Evolutionary conservation across 2,113 vertebrate species (phyloP).

Genomic region (Platanista minor): DNA sequence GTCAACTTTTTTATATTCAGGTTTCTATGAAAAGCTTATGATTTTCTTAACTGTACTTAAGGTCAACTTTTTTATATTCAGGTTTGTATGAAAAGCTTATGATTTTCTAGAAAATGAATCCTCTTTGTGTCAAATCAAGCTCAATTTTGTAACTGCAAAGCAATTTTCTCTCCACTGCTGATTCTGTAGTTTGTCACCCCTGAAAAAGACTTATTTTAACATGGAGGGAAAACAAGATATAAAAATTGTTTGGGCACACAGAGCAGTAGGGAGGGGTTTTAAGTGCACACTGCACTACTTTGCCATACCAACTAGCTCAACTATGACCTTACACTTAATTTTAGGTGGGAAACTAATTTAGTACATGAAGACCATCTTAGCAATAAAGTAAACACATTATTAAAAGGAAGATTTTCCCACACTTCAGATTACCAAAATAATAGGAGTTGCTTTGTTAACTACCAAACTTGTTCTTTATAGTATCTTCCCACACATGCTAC

Average conservation of each 20-base stretch:
- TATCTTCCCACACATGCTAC: not conserved
- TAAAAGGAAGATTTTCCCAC: not conserved
- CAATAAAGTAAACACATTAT: not conserved
- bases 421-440: not conserved
- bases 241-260: not conserved
- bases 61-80: not conserved
- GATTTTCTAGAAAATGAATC: constrained; percentile 24
- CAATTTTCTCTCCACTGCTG: constrained; percentile 24
- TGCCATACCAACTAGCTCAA: constrained; percentile 32
- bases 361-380: not conserved
- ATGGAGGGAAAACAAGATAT: not conserved
- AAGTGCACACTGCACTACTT: not conserved
- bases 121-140: not conserved
- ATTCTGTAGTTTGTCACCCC: constrained; percentile 11
- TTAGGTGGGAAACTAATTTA: not conserved
- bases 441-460: not conserved
- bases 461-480: not conserved
- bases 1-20: not conserved
- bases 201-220: constrained; percentile 33
- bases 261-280: not conserved
- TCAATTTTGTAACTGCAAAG: constrained; percentile 15
- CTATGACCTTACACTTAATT: not conserved
- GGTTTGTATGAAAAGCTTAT: not conserved
- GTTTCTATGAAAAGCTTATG: not conserved
- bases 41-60: constrained; percentile 5